Base-by-base conservation (phyloP, 2,888 invertebrate species). In the Kryphioiulus occultus region DNA sequence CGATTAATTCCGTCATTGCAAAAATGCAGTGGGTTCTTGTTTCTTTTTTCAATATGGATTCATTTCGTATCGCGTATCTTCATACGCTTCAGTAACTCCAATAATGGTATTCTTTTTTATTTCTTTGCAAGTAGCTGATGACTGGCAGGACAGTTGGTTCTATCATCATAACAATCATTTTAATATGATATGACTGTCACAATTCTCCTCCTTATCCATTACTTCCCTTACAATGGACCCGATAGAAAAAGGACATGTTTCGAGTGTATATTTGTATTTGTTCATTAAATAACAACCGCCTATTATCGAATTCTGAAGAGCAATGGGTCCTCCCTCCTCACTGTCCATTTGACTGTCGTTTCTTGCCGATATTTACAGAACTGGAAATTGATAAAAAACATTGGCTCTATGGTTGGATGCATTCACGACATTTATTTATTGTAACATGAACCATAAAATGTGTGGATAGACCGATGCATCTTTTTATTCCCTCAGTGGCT, bases 211-310 rank as follows among this genome's bases (percentile, higher is more conserved):
- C 78, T 78, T 78, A 15, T 78, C 78, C 78, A 78, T 78, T 78
- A 78, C 78, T 44, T 30, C 78, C 30, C 78, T 15, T 78, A 30
- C 78, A 30, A 30, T 78, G 78, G 78, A 78, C 26, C 10, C 30
- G 78, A 78, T 78, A 78, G 30, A 78, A 59, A 47, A 59, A 78
- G 78, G 78, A 78, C 78, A 78, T 26, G 15, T 78, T 68, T 78
- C 30, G 15, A 78, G 78, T 78, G 78, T 78, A 30, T 78, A 78
- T 78, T 78, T 78, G 78, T 78, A 78, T 78, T 78, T 78, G 78
- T 78, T 78, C 78, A 78, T 78, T 78, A 78, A 78, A 78, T 78
- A 78, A 78, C 30, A 78, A 78, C 78, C 78, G 68, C 78, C 30
- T 78, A 26, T 78, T 78, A 78, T 78, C 30, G 30, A 78, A 17